A percentile compares a stretch with the other conserved stretches of the same genome.
phyloP scores from a whole-genome alignment of 2,888 invertebrate genomes.

The Cheilosia soror region DNA sequence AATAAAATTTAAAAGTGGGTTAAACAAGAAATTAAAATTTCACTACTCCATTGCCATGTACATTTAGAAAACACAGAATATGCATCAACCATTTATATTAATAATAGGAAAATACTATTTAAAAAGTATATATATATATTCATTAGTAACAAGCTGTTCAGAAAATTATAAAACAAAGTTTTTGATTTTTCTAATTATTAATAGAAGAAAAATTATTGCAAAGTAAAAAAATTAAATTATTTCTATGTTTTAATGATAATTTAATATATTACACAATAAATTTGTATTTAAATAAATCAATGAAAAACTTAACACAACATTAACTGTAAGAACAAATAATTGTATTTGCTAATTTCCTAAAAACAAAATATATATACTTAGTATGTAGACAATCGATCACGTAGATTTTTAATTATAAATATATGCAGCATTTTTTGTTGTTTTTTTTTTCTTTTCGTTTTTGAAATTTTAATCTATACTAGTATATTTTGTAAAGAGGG shows the following conservation, averaged over 20 bases:
- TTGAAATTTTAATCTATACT: slow-evolving; percentile 49
- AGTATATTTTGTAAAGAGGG: slow-evolving; percentile 51
- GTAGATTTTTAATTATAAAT: slow-evolving; percentile 55
- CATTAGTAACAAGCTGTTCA: slow-evolving; percentile 40
- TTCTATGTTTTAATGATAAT: slow-evolving; percentile 24
- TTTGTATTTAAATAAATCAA: slow-evolving; percentile 37
- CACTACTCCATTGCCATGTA: slow-evolving; percentile 64
- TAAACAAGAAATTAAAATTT: slow-evolving; percentile 4
- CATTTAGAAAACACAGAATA: slow-evolving; percentile 23
- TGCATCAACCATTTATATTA: neutral
- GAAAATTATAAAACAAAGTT: slow-evolving; percentile 47
- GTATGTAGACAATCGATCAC: slow-evolving; percentile 66
- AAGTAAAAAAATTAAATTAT: slow-evolving; percentile 11
- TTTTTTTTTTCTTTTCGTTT: neutral
- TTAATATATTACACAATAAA: slow-evolving; percentile 24
- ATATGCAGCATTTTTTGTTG: slow-evolving; percentile 54
- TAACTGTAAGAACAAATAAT: slow-evolving; percentile 25
- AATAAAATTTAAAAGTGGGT: neutral
- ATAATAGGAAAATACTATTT: neutral
- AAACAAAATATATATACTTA: slow-evolving; percentile 37
- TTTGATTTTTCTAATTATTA: slow-evolving; percentile 23
- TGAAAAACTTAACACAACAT: slow-evolving; percentile 55
- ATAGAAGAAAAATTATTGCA: slow-evolving; percentile 13
- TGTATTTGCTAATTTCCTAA: slow-evolving; percentile 46
- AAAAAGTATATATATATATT: slow-evolving; percentile 6